Percentiles rank a stretch among this genome's conserved stretches.
These are phyloP conservation scores for Sapajus apella DNA, from an alignment of 2,113 vertebrate species.

Conservation along the genomic window DNA sequence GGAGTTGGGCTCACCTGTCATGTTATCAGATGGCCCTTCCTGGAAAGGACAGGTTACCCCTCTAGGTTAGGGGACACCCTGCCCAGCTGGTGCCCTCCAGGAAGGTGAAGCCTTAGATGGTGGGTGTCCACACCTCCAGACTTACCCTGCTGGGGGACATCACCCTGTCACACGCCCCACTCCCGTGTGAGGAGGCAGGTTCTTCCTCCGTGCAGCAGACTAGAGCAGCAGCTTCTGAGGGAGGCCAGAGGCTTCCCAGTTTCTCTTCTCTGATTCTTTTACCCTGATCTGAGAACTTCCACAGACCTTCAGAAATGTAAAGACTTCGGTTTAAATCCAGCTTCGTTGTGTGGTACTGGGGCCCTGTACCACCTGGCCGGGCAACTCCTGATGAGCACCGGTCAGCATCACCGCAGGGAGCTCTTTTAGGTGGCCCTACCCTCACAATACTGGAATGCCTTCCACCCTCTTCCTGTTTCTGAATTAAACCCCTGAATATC, in stretches of 20 bases:
- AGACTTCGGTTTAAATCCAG: background rate
- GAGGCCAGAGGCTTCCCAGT: background rate
- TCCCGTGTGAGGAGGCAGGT: background rate
- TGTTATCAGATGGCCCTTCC: background rate
- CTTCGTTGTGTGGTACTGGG: background rate
- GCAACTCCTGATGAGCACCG: background rate
- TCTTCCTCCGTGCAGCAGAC: background rate
- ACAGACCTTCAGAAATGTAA: background rate
- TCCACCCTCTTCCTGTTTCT: background rate
- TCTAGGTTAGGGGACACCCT: background rate
- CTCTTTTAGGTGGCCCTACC: too few relatives aligned
- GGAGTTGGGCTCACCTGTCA: background rate
- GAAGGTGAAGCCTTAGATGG: background rate
- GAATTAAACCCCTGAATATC: too few relatives aligned
- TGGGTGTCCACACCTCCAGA: too few relatives aligned
- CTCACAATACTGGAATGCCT: background rate
- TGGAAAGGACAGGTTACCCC: background rate
- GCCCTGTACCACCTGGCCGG: background rate
- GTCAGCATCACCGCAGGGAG: too few relatives aligned
- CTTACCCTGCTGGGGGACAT: background rate
- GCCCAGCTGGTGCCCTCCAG: background rate
- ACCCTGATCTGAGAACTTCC: too few relatives aligned
- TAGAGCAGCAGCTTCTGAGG: too few relatives aligned
- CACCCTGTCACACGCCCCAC: background rate
- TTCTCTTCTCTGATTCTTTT: background rate